phyloP scores from a whole-genome alignment of 2,113 vertebrate genomes.

The Peromyscus leucopus region DNA sequence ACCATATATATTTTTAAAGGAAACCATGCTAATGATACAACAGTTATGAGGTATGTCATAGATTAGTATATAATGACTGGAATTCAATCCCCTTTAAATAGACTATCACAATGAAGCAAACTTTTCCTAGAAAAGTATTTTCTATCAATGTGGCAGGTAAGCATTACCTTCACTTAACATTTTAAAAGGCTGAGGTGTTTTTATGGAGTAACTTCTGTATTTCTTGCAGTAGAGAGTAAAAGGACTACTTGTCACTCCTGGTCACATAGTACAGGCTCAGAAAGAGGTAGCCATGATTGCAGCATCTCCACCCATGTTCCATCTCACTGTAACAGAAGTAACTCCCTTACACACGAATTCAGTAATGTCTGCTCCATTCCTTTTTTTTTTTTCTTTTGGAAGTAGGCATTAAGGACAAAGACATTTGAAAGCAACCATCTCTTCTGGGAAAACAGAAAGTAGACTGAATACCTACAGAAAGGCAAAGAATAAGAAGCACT shows the following conservation, averaged over 20 bases:
- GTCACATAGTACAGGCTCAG: not conserved
- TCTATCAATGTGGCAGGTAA: not conserved
- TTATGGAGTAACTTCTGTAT: no score
- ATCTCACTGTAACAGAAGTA: not conserved
- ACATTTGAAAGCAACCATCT: not conserved
- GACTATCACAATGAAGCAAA: not conserved
- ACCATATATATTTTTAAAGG: not conserved
- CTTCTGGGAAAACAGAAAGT: not conserved
- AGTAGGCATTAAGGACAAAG: not conserved
- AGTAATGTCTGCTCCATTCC: no score
- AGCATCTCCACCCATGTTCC: rapidly evolving
- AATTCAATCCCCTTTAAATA: not conserved
- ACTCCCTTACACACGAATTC: not conserved
- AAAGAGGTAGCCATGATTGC: not conserved
- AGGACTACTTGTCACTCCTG: not conserved
- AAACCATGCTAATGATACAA: not conserved
- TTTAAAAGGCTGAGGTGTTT: not conserved
- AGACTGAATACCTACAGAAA: not conserved
- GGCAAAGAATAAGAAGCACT: not conserved
- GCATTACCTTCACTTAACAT: no score
- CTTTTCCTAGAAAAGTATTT: not conserved
- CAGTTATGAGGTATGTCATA: not conserved
- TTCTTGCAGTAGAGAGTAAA: not conserved
- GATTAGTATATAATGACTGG: not conserved
- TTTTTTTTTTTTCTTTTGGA: not conserved